Evolutionary conservation across 1,140 invertebrate species (phyloP), one percentile per base, ranked within the genome.

Genomic region (Eumaeus atala): DNA sequence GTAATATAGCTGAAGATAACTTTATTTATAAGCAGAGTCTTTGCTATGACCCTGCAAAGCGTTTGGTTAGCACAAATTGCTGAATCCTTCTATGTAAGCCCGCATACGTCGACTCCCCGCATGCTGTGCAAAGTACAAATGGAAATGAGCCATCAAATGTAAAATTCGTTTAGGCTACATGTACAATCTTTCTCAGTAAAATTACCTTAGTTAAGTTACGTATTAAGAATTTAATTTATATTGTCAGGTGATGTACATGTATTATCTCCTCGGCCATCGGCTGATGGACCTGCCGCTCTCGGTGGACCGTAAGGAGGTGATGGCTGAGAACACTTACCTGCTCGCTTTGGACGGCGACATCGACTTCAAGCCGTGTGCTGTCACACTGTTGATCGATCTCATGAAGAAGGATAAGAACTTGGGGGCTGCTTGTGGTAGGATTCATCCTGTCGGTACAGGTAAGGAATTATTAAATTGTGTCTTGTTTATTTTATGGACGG

Each of bases 391-490:
- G 1, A 92, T 99, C 0, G 97, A 99, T 92, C 91, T 99, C 56
- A 98, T 99, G 97, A 99, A 99, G 77, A 99, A 99, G 74, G 98
- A 99, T 76, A 94, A 94, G 66, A 98, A 98, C 85, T 89, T 99
- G 21, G 98, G 97, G 12, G 97, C 98, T 34, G 98, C 98, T 47
- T 99, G 98, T 87, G 98, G 98, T 17, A 92, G 98, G 60, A 99
- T 99, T 83, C 98, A 99, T 91, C 97, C 98, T 0, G 94, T 99
- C 40, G 98, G 98, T 28, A 95, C 95, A 51, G 94, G 94, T 92
- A 78, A 62, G 64, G 21, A 6, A 28, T 28, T 2, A 28, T 28
- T 16, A 12, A 44, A 17, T 2, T 4, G n/a, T 40, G 3, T 14
- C n/a, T 11, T 40, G 12, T 12, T 12, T 11, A 6, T 38, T 9